These are phyloP conservation scores for Sipha maydis DNA, from an alignment of 2,888 invertebrate species.

Conservation along the genomic window DNA sequence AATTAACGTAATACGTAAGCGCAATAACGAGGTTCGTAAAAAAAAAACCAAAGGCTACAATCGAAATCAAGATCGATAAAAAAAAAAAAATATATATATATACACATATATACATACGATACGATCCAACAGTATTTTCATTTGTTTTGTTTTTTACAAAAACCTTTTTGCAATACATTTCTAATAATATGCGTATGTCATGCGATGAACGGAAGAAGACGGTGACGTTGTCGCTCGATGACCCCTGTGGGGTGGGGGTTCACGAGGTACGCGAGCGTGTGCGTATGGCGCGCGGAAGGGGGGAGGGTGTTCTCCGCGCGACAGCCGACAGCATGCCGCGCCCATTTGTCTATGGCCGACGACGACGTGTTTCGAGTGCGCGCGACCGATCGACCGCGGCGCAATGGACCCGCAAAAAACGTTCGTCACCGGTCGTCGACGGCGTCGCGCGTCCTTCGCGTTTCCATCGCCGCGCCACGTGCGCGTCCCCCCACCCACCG, in stretches of 20 bases:
- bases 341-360: conserved; percentile 56
- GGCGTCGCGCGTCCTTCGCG: neutral
- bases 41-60: too few relatives aligned
- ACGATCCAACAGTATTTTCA: too few relatives aligned
- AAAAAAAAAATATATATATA: too few relatives aligned
- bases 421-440: neutral
- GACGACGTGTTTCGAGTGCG: conserved; percentile 1
- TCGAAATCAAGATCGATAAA: too few relatives aligned
- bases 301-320: neutral
- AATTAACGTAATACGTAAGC: too few relatives aligned
- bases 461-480: too few relatives aligned
- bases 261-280: neutral
- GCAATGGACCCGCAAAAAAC: neutral
- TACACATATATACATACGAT: too few relatives aligned
- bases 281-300: neutral
- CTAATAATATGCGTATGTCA: too few relatives aligned
- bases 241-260: neutral
- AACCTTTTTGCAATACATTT: too few relatives aligned
- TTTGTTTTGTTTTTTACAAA: too few relatives aligned
- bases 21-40: too few relatives aligned
- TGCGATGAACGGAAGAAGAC: neutral
- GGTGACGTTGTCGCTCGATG: neutral
- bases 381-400: neutral
- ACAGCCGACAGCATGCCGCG: conserved; percentile 22
- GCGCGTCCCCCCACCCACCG: neutral